phyloP scores from a whole-genome alignment of 2,113 vertebrate genomes.

The Ornithorhynchus anatinus region DNA sequence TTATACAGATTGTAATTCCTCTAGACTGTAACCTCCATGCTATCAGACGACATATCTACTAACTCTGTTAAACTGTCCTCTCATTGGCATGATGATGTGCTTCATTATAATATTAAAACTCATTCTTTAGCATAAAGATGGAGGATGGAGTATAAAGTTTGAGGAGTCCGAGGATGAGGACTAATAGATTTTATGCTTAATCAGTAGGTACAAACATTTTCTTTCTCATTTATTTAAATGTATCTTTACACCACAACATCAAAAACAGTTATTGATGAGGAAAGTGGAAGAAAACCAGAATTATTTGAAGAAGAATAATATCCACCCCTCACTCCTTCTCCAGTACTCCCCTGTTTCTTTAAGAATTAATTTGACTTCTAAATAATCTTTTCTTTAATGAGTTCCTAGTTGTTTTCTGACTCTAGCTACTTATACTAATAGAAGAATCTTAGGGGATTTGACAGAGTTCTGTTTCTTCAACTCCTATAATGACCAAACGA shows the following conservation, averaged over 20 bases:
- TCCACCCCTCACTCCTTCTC: not conserved
- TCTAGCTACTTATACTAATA: no score
- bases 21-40: no score
- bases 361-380: not conserved
- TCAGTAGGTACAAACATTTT: slow-evolving; percentile 8
- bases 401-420: not conserved
- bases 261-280: not conserved
- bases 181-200: slow-evolving; percentile 18
- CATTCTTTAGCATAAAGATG: not conserved
- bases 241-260: not conserved
- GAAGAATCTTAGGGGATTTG: not conserved
- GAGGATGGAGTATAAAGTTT: no score
- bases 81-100: slow-evolving; percentile 35
- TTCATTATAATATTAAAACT: slow-evolving; percentile 37
- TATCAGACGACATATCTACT: no score
- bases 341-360: no score
- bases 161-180: no score
- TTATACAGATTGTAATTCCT: no score
- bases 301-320: not conserved
- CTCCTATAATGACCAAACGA: not conserved
- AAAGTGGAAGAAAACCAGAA: not conserved
- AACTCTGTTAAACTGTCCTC: no score
- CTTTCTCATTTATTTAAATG: slow-evolving; percentile 14
- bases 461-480: not conserved
- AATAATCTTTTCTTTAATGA: not conserved